Percentiles rank a stretch among this genome's conserved stretches.
Conservation (phyloP, 2,113 vertebrate species). For the Lophochroa leadbeateri region DNA sequence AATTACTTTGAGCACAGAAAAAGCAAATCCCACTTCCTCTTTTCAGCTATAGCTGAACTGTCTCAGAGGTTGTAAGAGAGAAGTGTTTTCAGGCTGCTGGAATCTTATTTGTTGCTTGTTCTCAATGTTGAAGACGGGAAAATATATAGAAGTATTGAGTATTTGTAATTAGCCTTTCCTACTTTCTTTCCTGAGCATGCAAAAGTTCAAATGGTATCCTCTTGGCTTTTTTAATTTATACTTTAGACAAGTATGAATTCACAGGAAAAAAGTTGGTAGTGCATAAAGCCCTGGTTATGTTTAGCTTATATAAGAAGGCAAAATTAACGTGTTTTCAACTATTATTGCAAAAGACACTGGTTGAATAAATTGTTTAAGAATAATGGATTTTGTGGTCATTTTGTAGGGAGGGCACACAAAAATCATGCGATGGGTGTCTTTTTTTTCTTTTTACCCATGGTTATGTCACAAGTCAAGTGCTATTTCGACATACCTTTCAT, state of each 20-base stretch:
- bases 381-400: not conserved
- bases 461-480: not conserved
- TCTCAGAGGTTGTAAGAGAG: not conserved
- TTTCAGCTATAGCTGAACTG: not conserved
- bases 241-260: not conserved
- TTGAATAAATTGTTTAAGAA: not conserved
- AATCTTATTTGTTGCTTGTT: not conserved
- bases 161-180: not conserved
- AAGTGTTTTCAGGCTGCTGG: not conserved
- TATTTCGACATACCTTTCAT: not conserved
- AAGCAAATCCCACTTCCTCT: not conserved
- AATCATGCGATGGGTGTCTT: fast-evolving
- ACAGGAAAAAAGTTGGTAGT: not conserved
- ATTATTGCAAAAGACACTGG: not conserved
- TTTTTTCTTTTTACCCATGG: not conserved
- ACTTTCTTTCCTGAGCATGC: not conserved
- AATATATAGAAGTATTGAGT: not conserved
- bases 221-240: not conserved
- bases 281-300: not conserved
- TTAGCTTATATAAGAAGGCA: not conserved
- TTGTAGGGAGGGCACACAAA: not conserved
- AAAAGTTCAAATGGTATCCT: not conserved
- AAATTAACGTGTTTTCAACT: not conserved
- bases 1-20: not conserved
- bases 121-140: not conserved